A percentile compares a stretch with the other conserved stretches of the same genome.
phyloP scores from a whole-genome alignment of 1,140 invertebrate genomes.

The Drosophila tropicalis region DNA sequence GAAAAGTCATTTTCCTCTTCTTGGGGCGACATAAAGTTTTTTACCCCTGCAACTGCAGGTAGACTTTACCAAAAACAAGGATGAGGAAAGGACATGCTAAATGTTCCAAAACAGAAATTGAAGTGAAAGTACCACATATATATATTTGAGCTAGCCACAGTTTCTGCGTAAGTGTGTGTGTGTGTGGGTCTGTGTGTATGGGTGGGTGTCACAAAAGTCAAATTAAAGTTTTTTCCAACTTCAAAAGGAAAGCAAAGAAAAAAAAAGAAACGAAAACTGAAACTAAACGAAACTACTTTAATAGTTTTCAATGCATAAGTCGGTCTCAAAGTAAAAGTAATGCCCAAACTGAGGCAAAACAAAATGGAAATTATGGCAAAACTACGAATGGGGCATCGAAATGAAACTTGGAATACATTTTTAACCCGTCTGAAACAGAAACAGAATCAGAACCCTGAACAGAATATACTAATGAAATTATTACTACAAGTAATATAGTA shows the following conservation, averaged over 20 bases:
- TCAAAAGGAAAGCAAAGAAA: constrained; percentile 4
- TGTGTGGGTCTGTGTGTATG: neutral
- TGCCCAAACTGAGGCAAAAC: constrained; percentile 21
- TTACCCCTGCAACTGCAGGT: constrained; percentile 40
- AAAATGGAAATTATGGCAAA: constrained; percentile 42
- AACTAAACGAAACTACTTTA: constrained; percentile 62
- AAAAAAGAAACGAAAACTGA: neutral
- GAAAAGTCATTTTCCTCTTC: constrained; percentile 37
- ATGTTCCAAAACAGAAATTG: constrained; percentile 54
- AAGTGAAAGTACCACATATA: constrained; percentile 30
- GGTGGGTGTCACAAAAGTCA: constrained; percentile 49
- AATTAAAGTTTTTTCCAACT: constrained; percentile 66
- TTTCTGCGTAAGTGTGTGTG: constrained; percentile 21
- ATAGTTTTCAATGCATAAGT: constrained; percentile 67
- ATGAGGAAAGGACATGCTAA: constrained; percentile 28
- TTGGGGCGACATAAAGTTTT: constrained; percentile 54
- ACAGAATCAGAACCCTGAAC: too few relatives aligned
- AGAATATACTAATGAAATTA: neutral
- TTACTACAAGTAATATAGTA: neutral
- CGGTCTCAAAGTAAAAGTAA: constrained; percentile 30
- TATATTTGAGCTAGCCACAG: constrained; percentile 25
- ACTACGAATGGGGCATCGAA: constrained; percentile 14
- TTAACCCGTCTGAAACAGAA: neutral
- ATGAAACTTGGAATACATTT: neutral
- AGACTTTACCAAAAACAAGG: constrained; percentile 8